These are phyloP conservation scores for Podocnemis expansa DNA, from an alignment of 2,113 vertebrate species.

Conservation along the genomic window DNA sequence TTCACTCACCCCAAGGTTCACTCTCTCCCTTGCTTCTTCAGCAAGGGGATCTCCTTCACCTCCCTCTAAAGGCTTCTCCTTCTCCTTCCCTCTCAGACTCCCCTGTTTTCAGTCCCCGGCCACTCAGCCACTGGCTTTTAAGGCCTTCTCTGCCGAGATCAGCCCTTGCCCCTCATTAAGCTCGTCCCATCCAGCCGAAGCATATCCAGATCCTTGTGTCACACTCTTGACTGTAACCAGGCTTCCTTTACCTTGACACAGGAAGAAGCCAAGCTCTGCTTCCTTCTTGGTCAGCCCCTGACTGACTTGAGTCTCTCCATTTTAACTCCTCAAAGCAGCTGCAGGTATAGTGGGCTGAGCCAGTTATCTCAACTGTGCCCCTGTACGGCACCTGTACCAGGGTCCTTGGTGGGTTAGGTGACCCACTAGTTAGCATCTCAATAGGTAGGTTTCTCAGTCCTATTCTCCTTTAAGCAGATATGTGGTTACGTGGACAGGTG, in stretches of 20 bases:
- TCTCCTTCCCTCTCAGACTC: too few species aligned
- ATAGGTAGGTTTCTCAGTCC: not conserved
- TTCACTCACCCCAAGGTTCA: too few species aligned
- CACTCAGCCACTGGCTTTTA: too few species aligned
- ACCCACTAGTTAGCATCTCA: not conserved
- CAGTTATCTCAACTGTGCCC: not conserved
- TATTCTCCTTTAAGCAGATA: not conserved
- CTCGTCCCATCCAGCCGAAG: not conserved
- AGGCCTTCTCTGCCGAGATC: too few species aligned
- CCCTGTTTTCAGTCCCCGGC: too few species aligned
- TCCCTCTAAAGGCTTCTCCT: too few species aligned
- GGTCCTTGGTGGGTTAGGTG: not conserved
- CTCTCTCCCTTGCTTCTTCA: too few species aligned
- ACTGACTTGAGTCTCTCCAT: not conserved
- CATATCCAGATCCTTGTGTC: not conserved
- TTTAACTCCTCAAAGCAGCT: not conserved
- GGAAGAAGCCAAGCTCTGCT: not conserved
- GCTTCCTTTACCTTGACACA: not conserved
- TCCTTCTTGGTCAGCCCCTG: not conserved
- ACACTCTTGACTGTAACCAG: not conserved
- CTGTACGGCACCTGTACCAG: not conserved
- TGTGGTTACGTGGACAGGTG: not conserved
- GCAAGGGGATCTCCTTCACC: too few species aligned
- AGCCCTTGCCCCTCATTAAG: too few species aligned
- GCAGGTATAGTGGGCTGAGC: not conserved